Conservation (phyloP, 2,113 vertebrate species). For the Oreochromis spilurus region DNA sequence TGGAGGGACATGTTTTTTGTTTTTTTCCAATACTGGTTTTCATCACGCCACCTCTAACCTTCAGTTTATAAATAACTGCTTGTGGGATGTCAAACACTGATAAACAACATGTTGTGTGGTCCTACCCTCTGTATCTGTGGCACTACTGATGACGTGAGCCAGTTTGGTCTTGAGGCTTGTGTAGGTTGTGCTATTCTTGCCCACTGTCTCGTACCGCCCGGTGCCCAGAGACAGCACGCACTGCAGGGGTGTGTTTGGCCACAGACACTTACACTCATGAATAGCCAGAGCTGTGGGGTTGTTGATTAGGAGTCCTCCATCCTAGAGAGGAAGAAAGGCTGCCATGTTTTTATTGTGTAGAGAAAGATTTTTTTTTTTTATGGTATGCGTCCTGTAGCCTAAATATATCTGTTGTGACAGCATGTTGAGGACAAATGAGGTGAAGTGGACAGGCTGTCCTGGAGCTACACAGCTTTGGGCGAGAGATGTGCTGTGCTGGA, state of each 20-base stretch:
- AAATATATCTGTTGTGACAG: slow-evolving; percentile 17
- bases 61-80: background rate
- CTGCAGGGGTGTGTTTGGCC: slow-evolving; percentile 87
- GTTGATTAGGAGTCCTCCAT: slow-evolving; percentile 94
- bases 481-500: slow-evolving; percentile 20
- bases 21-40: background rate
- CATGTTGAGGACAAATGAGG: slow-evolving; percentile 15
- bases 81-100: background rate
- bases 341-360: background rate
- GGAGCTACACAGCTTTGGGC: background rate
- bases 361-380: background rate
- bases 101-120: background rate
- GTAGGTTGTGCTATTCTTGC: slow-evolving; percentile 74
- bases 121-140: slow-evolving; percentile 93
- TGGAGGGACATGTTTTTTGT: background rate
- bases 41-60: background rate
- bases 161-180: slow-evolving; percentile 93
- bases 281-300: slow-evolving; percentile 92
- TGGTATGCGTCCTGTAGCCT: background rate
- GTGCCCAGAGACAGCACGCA: slow-evolving; percentile 93
- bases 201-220: slow-evolving; percentile 79
- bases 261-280: slow-evolving; percentile 93
- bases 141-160: slow-evolving; percentile 91
- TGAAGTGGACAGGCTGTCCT: slow-evolving; percentile 1
- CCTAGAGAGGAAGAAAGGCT: slow-evolving; percentile 64